Base-by-base conservation (phyloP, 2,113 vertebrate genomes). In the Sinosuthora webbiana region DNA sequence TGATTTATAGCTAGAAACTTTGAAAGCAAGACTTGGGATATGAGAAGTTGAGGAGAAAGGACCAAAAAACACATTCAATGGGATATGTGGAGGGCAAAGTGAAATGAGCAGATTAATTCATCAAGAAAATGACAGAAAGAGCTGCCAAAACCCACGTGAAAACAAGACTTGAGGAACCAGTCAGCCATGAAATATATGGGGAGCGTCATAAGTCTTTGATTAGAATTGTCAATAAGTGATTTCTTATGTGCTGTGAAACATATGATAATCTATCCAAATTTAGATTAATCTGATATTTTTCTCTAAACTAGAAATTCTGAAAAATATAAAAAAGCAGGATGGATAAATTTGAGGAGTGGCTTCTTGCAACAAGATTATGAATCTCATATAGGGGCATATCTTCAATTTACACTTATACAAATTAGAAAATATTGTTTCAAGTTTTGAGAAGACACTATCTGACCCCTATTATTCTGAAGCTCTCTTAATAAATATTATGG, bases 251-350 rank as follows among this genome's bases (percentile, higher is more conserved):
- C 68, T 96, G 60, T 93, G n/a, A 79, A 96, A 96, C 89, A 73
- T 78, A 50, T 10, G 92, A 57, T 79, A 94, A 91, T 94, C 89
- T 96, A 18, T 23, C 33, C 63, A 80, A 96, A 57, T 96, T 91
- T 94, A 93, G 93, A 93, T 94, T 57, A 78, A 35, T 35, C 21
- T 31, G 22, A 28, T 78, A 20, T n/a, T 95, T 94, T 82, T 95
- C 55, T 96, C 50, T 92, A n/a, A 85, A 83, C 37, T 17, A 79
- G 77, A 97, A 95, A 80, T 94, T 75, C 90, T 93, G 55, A 76
- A 95, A 95, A 95, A 63, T 55, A 83, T 19, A 35, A 28, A 75
- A 77, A 53, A 82, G 27, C 39, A 94, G 23, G 13, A 95, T 42
- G 22, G 55, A 89, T 75, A 87, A 70, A 84, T 76, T 11, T 7